phyloP scores from a whole-genome alignment of 1,140 invertebrate species.

The Parasteatoda tepidariorum region DNA sequence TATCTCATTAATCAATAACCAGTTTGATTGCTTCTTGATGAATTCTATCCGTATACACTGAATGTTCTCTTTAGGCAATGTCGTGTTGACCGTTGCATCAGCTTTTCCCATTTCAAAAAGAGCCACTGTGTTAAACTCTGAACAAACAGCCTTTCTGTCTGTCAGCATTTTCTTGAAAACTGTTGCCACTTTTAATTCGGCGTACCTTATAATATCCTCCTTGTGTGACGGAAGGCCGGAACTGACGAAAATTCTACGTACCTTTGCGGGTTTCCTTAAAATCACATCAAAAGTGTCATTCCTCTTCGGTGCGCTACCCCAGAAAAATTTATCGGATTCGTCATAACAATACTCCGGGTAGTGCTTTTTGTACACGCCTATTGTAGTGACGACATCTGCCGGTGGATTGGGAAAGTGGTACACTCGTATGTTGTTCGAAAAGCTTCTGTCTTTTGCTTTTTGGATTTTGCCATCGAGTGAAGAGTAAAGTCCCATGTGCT shows the following conservation, averaged over 20 bases:
- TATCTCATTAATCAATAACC: conserved; percentile 52
- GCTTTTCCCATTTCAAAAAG: conserved; percentile 41
- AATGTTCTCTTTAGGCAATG: not conserved
- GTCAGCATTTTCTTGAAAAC: conserved; percentile 21
- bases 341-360: conserved; percentile 45
- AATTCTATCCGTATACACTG: conserved; percentile 51
- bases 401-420: conserved; percentile 62
- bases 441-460: conserved; percentile 90
- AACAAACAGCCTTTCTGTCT: conserved; percentile 26
- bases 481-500: conserved; percentile 94
- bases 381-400: conserved; percentile 42
- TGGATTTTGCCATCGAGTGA: conserved; percentile 96
- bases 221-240: conserved; percentile 16
- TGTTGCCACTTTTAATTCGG: conserved; percentile 6
- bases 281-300: conserved; percentile 60
- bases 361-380: conserved; percentile 31
- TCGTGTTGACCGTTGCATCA: not conserved
- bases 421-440: conserved; percentile 85
- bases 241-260: conserved; percentile 25
- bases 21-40: conserved; percentile 40
- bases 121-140: conserved; percentile 11
- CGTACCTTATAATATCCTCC: conserved; percentile 28
- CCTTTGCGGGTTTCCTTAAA: conserved; percentile 2
- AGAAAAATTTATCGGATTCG: conserved; percentile 31
- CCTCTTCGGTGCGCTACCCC: conserved; percentile 35